phyloP scores from a whole-genome alignment of 2,113 vertebrate species.

The Paracanthobrama guichenoti region DNA sequence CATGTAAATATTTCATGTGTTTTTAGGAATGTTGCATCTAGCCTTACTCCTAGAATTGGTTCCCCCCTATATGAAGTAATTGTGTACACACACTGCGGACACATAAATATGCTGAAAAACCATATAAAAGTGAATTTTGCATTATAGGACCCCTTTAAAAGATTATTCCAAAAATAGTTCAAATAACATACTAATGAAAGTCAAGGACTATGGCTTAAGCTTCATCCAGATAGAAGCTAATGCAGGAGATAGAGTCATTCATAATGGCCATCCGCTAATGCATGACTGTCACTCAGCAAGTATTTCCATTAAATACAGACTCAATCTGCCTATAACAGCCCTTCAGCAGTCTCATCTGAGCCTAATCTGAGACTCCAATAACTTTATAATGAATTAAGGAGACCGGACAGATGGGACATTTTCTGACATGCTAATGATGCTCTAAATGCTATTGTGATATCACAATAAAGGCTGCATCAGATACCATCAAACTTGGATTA shows the following conservation, averaged over 20 bases:
- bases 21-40: too few relatives aligned
- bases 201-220: neutral
- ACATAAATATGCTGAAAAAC: too few relatives aligned
- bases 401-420: neutral
- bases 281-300: constrained; percentile 16
- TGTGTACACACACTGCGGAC: too few relatives aligned
- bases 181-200: neutral
- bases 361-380: constrained; percentile 8
- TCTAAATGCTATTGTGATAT: constrained; percentile 39
- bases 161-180: constrained; percentile 16
- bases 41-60: too few relatives aligned
- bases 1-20: too few relatives aligned
- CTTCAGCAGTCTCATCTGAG: constrained; percentile 41
- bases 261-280: constrained; percentile 17
- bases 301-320: constrained; percentile 28
- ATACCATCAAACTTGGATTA: neutral
- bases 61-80: too few relatives aligned
- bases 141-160: neutral
- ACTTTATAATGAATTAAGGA: constrained; percentile 16
- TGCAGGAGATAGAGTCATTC: neutral
- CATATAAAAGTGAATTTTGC: too few relatives aligned
- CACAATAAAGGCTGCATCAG: neutral
- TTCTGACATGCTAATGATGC: neutral
- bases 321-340: constrained; percentile 52
- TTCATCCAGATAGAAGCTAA: constrained; percentile 12